Base-by-base conservation (phyloP, 2,888 invertebrate species). In the Trypoxylon attenuatum region DNA sequence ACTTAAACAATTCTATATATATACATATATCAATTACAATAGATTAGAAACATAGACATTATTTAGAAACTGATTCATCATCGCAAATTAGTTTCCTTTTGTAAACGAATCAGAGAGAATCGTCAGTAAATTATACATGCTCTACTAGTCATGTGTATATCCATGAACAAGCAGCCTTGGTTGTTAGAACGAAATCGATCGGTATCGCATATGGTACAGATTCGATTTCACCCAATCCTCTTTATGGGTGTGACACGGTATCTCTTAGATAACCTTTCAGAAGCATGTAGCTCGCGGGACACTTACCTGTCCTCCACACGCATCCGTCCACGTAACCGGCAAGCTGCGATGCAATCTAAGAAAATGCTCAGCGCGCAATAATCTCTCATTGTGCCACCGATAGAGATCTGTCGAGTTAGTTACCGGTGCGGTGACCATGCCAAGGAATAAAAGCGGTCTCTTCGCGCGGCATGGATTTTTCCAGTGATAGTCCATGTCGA, bases 231-330 rank as follows among this genome's bases (percentile, higher is more conserved):
- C 19, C 65, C 52, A 18, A 57, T 69, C 41, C 46, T 38, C 52
- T 73, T 65, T 43, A 55, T 33, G 8, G 39, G 15, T 19, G 21
- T 6, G 45, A 52, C 54, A 53, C 45, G 46, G 56, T 54, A 39
- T 8, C 54, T 71, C 61, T 71, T 57, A 57, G 56, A 55, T 68
- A 71, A 73, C 57, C 54, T 45, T 38, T 59, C 53, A 6, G 43
- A 19, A 50, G 13, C 57, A 23, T 59, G 29, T 71, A 71, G 60
- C 54, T n/a, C n/a, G n/a, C n/a, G n/a, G 33, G 33, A 59, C 56
- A 58, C 57, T 53, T 67, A 59, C 47, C 73, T 70, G 74, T 64
- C 67, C 59, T 42, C 58, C 16, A 62, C 75, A 71, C 57, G 49
- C 70, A 23, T 49, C 51, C 49, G 21, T 55, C 56, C 64, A 62